A percentile compares a stretch with the other conserved stretches of the same genome.
Evolutionary conservation across 2,888 invertebrate species (phyloP).

Genomic region (Venusia cambrica): DNA sequence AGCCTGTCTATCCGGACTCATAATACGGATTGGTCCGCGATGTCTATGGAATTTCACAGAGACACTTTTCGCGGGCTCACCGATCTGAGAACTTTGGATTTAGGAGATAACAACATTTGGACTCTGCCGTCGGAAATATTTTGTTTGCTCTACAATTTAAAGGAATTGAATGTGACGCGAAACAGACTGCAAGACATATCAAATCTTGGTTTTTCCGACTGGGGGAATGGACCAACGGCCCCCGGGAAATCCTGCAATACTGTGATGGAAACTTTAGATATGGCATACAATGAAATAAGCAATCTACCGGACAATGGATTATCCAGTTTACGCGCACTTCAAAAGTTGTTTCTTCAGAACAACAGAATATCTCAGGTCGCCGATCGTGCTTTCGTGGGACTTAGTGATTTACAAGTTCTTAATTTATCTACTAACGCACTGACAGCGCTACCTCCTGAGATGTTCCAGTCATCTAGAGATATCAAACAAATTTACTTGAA

Average conservation of each 20-base stretch:
- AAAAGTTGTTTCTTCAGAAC: conserved; percentile 86
- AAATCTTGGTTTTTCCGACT: conserved; percentile 88
- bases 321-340: conserved; percentile 85
- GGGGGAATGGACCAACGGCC: conserved; percentile 84
- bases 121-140: conserved; percentile 86
- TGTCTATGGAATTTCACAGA: conserved; percentile 87
- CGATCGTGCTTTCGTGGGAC: conserved; percentile 87
- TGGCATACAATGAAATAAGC: conserved; percentile 88
- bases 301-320: conserved; percentile 86
- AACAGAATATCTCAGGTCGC: conserved; percentile 88
- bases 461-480: conserved; percentile 87
- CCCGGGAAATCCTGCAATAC: conserved; percentile 86
- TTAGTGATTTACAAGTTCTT: conserved; percentile 84
- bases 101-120: conserved; percentile 90
- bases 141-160: conserved; percentile 85
- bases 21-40: conserved; percentile 90
- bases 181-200: conserved; percentile 90
- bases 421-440: conserved; percentile 91
- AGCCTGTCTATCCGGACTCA: conserved; percentile 86
- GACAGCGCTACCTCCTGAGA: conserved; percentile 87
- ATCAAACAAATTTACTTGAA: conserved; percentile 87
- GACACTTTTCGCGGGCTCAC: conserved; percentile 86
- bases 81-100: conserved; percentile 84
- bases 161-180: conserved; percentile 86
- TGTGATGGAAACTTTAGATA: conserved; percentile 85